Base-by-base conservation (phyloP, 2,888 invertebrate genomes). In the Anaspis maculata region DNA sequence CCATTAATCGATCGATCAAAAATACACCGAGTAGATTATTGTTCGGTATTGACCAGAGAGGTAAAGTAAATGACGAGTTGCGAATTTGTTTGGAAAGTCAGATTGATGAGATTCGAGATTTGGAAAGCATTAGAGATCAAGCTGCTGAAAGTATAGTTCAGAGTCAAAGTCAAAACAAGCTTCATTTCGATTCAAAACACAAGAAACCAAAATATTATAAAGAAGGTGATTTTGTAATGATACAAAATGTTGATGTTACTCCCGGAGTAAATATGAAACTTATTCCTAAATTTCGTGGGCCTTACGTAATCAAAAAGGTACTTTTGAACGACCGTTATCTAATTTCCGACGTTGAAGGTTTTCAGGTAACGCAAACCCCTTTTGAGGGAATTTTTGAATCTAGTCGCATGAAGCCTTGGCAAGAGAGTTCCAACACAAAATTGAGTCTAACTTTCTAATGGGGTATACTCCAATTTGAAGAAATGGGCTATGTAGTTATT, bases 321-420 rank as follows among this genome's bases (percentile, higher is more conserved):
- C 32, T 49, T 30, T 37, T 24, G 15, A 42, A 49, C 30, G 49
- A 49, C 36, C 29, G 52, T 25, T 53, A 53, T 39, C 13, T 35
- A n/a, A 10, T 33, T 6, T 12, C 5, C 4, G 28, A 33, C 13
- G n/a, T 25, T 2, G 32, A 32, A 11, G 32, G 25, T 3, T 32
- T 32, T 16, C 32, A 32, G 13, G 2, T 25, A 6, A 32, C 32
- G 5, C 32, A 32, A 25, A 15, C 7, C 3, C 32, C 32, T 5
- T 32, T 15, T 16, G 12, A 32, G 12, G 13, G 16, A 6, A 19
- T 32, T 10, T 15, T 3, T 7, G 25, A 7, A 15, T 9, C 32
- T 12, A 4, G 6, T 2, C 11, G 11, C 7, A 25, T 32, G 25
- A 30, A 24, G 11, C 9, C 13, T 9, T 30, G 30, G 30, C n/a